Evolutionary conservation across 2,888 invertebrate species (phyloP).

Genomic region (Linnaemya vulpina): DNA sequence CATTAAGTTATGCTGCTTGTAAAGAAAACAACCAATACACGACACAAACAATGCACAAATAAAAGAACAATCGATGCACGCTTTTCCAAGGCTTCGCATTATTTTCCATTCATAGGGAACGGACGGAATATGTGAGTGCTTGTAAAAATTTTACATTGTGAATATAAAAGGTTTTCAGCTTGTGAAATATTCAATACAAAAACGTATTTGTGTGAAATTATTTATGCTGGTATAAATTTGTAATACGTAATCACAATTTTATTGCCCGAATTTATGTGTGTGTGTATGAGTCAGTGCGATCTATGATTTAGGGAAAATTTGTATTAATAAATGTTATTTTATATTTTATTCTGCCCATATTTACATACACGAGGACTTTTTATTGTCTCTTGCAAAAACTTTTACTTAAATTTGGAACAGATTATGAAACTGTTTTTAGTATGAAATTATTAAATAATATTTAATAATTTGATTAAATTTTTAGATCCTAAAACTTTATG

Average conservation of each 20-base stretch:
- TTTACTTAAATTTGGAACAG: too few species aligned
- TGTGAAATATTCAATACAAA: background rate
- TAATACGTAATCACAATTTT: constrained; percentile 24
- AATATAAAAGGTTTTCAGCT: constrained; percentile 22
- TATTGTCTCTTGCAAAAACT: too few species aligned
- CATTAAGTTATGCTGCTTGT: constrained; percentile 41
- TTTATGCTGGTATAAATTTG: constrained; percentile 13
- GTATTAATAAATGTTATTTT: background rate
- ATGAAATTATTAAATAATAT: too few species aligned
- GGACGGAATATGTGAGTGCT: constrained; percentile 6
- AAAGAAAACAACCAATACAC: constrained; percentile 18
- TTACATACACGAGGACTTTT: too few species aligned
- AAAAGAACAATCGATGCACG: constrained; percentile 16
- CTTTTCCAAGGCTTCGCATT: background rate
- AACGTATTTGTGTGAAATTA: background rate
- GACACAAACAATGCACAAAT: background rate
- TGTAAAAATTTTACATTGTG: background rate
- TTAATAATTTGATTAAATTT: too few species aligned
- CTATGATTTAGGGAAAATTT: background rate
- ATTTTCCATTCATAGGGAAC: background rate
- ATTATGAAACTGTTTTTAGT: too few species aligned
- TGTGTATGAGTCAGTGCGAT: too few species aligned
- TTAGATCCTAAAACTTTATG: too few species aligned
- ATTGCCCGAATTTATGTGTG: constrained; percentile 2
- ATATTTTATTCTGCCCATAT: background rate